phyloP scores from a whole-genome alignment of 2,888 invertebrate genomes.

The Plemyria rubiginata region DNA sequence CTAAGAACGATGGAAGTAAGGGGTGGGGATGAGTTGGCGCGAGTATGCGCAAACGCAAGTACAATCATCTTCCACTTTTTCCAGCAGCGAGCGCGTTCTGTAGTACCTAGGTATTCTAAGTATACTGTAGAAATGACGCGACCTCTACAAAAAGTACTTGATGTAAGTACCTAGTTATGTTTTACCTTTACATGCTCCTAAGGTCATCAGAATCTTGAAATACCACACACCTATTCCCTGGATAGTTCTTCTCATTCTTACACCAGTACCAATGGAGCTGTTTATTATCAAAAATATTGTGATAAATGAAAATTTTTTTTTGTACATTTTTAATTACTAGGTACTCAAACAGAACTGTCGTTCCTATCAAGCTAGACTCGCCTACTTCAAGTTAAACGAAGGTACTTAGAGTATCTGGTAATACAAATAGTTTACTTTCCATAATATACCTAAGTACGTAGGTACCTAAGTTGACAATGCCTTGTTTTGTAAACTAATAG shows the following conservation, averaged over 20 bases:
- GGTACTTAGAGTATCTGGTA: too few species aligned
- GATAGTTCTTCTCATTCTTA: constrained; percentile 52
- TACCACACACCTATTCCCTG: constrained; percentile 59
- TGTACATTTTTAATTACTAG: constrained; percentile 7
- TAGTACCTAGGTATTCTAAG: too few species aligned
- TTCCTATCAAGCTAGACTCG: neutral
- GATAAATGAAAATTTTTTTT: constrained; percentile 3
- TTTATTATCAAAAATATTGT: constrained; percentile 2
- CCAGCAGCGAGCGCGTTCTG: too few species aligned
- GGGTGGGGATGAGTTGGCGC: too few species aligned
- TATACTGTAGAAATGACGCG: too few species aligned
- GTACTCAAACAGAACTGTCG: neutral
- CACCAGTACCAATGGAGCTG: constrained; percentile 1
- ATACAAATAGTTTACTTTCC: neutral
- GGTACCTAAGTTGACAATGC: constrained; percentile 17
- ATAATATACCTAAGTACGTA: neutral
- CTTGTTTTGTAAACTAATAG: constrained; percentile 21
- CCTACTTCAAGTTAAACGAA: too few species aligned
- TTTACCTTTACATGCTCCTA: constrained; percentile 69
- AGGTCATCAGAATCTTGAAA: constrained; percentile 63
- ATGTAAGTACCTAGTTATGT: neutral
- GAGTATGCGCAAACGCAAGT: too few species aligned
- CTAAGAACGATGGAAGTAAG: too few species aligned
- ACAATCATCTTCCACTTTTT: too few species aligned
- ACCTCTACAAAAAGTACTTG: too few species aligned